These are phyloP conservation scores for Achatina immaculata DNA, from an alignment of 1,140 invertebrate genomes.

Conservation along the genomic window DNA sequence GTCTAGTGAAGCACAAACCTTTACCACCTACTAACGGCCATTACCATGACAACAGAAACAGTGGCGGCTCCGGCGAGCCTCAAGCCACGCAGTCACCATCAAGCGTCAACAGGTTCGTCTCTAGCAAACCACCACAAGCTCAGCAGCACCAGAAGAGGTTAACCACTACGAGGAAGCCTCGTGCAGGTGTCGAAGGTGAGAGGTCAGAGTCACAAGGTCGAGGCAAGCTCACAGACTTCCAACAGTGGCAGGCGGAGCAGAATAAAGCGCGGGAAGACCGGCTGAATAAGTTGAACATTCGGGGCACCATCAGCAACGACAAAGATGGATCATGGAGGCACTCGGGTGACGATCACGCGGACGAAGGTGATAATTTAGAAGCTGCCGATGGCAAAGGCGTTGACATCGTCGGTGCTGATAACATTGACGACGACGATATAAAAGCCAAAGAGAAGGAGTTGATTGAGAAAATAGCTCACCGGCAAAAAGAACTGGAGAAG, in stretches of 20 bases:
- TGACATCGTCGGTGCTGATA: slow-evolving; percentile 28
- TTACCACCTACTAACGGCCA: slow-evolving; percentile 1
- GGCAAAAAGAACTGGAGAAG: slow-evolving; percentile 59
- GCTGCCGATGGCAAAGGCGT: slow-evolving; percentile 38
- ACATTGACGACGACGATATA: slow-evolving; percentile 40
- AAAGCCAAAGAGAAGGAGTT: slow-evolving; percentile 50
- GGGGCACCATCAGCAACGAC: slow-evolving; percentile 2
- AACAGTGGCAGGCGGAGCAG: slow-evolving; percentile 65
- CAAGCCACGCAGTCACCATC: not conserved
- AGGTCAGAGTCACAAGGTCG: not conserved
- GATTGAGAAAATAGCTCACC: slow-evolving; percentile 53
- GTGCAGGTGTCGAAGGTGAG: not conserved
- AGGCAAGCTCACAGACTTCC: slow-evolving; percentile 57
- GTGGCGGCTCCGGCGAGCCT: not conserved
- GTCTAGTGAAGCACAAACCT: slow-evolving; percentile 34
- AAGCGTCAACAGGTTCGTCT: not conserved
- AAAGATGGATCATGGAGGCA: slow-evolving; percentile 37
- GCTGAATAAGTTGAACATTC: slow-evolving; percentile 40
- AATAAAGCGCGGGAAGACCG: slow-evolving; percentile 50
- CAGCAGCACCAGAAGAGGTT: not conserved
- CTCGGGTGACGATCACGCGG: slow-evolving; percentile 32
- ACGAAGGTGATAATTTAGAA: slow-evolving; percentile 33
- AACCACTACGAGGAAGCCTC: not conserved
- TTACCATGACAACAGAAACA: slow-evolving; percentile 25
- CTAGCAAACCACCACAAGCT: not conserved